phyloP scores from a whole-genome alignment of 2,888 invertebrate genomes.

The Eupsilia transversa region DNA sequence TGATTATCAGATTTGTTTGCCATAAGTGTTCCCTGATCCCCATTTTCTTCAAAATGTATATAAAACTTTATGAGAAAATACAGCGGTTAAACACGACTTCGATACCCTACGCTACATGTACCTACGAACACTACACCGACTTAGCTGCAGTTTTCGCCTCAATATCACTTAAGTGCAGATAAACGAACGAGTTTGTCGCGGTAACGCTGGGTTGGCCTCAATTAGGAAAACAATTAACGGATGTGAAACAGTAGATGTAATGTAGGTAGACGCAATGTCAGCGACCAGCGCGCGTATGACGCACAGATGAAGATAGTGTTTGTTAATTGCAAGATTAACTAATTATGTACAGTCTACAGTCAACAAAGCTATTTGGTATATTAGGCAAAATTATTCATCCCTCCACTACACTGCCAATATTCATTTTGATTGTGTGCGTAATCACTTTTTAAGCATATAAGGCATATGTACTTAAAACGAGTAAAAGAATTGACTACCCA shows the following conservation, averaged over 20 bases:
- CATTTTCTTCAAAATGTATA: not conserved
- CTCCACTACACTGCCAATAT: too few species aligned
- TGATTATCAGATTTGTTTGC: too few species aligned
- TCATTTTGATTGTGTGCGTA: too few species aligned
- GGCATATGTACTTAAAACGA: too few species aligned
- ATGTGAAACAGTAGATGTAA: constrained; percentile 68
- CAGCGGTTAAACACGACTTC: not conserved
- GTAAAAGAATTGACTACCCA: too few species aligned
- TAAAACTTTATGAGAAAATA: not conserved
- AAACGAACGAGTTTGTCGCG: constrained; percentile 53
- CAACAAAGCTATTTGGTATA: too few species aligned
- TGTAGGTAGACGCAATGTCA: constrained; percentile 56
- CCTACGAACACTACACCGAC: constrained; percentile 10
- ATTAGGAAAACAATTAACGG: constrained; percentile 81
- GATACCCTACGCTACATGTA: not conserved
- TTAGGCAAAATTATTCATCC: too few species aligned
- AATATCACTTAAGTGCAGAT: constrained; percentile 53
- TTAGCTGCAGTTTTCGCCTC: constrained; percentile 41
- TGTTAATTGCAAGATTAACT: constrained; percentile 61
- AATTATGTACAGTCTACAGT: too few species aligned
- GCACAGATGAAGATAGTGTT: constrained; percentile 55
- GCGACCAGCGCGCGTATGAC: constrained; percentile 57
- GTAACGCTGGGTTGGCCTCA: constrained; percentile 69
- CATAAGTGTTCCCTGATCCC: not conserved
- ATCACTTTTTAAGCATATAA: too few species aligned